Conservation (phyloP, 2,113 vertebrate species). For the Oenanthe oenanthe region DNA sequence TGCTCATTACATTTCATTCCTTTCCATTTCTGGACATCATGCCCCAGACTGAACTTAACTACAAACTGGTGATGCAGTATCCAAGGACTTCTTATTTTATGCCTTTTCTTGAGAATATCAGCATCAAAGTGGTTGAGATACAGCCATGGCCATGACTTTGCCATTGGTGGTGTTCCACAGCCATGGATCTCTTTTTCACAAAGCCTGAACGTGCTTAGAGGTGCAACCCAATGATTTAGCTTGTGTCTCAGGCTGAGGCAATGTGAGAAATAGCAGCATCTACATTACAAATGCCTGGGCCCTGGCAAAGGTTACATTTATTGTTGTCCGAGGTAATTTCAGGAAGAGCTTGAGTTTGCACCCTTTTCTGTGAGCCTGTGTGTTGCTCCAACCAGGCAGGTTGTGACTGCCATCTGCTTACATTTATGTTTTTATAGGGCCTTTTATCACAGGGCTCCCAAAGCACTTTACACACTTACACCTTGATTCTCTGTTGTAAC, state of each 20-base stretch:
- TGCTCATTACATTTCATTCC: background rate
- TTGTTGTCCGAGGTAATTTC: background rate
- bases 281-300: background rate
- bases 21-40: background rate
- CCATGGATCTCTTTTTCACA: background rate
- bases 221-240: background rate
- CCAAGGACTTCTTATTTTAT: background rate
- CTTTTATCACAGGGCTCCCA: conserved; percentile 57
- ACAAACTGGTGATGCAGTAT: background rate
- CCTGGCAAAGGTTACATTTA: background rate
- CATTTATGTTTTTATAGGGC: conserved; percentile 57
- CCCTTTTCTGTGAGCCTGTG: background rate
- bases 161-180: rapidly evolving
- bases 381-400: background rate
- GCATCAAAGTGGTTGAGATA: background rate
- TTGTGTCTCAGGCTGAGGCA: background rate
- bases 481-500: conserved; percentile 63
- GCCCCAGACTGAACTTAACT: background rate
- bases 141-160: background rate
- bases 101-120: background rate
- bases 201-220: background rate
- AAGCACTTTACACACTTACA: conserved; percentile 62
- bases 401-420: conserved; percentile 56
- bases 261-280: background rate
- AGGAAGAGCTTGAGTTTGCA: background rate